Conservation (phyloP, 2,113 vertebrate species). For the Ancistrus triradiatus region DNA sequence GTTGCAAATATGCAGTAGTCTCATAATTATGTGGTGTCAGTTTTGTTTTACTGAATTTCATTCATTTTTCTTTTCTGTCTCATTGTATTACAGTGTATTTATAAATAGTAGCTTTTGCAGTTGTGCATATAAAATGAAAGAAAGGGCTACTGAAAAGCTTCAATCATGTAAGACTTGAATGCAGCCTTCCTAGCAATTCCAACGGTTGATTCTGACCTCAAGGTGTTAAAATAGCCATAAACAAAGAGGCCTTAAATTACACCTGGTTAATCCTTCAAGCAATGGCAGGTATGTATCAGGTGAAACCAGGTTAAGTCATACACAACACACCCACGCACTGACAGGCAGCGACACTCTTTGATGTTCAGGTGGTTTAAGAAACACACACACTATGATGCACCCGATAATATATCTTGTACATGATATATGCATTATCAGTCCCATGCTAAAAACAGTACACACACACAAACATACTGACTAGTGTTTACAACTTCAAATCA, state of each 20-base stretch:
- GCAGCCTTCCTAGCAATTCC: conserved; percentile 31
- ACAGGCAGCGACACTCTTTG: conserved; percentile 51
- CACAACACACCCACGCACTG: conserved; percentile 37
- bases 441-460: conserved; percentile 9
- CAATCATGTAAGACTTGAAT: not conserved
- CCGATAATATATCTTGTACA: conserved; percentile 50
- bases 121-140: not conserved
- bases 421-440: conserved; percentile 46
- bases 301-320: conserved; percentile 63
- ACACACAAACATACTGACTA: not conserved
- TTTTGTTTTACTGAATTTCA: conserved; percentile 33
- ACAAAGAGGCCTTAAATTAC: conserved; percentile 45
- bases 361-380: conserved; percentile 60
- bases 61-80: conserved; percentile 31
- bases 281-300: conserved; percentile 56
- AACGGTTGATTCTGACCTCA: conserved; percentile 48
- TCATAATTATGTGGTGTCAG: conserved; percentile 25
- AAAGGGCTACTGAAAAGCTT: conserved; percentile 27
- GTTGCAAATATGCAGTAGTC: conserved; percentile 12
- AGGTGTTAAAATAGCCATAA: conserved; percentile 45
- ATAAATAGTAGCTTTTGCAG: conserved; percentile 26
- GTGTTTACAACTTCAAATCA: no score
- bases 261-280: conserved; percentile 48
- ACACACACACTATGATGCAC: conserved; percentile 42
- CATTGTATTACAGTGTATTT: conserved; percentile 36